Conservation (phyloP, 2,888 invertebrate genomes). For the Eupithecia vulgata region DNA sequence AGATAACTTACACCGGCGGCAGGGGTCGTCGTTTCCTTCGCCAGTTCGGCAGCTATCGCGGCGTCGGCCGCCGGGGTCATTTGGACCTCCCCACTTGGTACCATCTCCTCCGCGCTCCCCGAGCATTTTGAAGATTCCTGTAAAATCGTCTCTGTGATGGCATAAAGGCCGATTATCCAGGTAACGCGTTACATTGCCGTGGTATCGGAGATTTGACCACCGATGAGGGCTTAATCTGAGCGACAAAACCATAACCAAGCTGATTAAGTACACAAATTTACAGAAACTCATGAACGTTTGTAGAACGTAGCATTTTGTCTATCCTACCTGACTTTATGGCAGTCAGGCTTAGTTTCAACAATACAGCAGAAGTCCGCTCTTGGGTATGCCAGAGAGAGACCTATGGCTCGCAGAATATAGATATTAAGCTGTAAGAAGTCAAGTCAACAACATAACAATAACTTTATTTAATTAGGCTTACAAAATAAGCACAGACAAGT, state of each 20-base stretch:
- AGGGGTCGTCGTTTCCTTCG: not conserved
- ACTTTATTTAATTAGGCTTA: not conserved
- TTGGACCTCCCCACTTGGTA: slow-evolving; percentile 38
- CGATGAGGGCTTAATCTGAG: not conserved
- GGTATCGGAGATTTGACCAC: not conserved
- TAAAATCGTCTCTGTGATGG: slow-evolving; percentile 17
- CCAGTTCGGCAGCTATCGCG: not conserved
- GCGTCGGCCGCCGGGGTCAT: not conserved
- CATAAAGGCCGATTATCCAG: not conserved
- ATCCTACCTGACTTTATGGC: not conserved
- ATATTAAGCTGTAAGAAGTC: not conserved
- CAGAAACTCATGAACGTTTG: not conserved
- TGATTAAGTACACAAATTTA: not conserved
- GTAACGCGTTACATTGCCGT: not conserved
- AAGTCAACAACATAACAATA: not conserved
- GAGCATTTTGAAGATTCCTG: slow-evolving; percentile 24
- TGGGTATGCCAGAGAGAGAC: not conserved
- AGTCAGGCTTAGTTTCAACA: not conserved
- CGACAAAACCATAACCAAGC: not conserved
- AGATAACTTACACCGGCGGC: slow-evolving; percentile 6
- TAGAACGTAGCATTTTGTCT: not conserved
- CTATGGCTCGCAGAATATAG: not conserved
- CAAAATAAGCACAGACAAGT: not conserved
- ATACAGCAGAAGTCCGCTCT: not conserved
- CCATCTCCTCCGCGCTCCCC: slow-evolving; percentile 16